Percentiles rank a stretch among this genome's conserved stretches.
phyloP scores from a whole-genome alignment of 2,888 invertebrate species.

The Caenorhabditis sp. region DNA sequence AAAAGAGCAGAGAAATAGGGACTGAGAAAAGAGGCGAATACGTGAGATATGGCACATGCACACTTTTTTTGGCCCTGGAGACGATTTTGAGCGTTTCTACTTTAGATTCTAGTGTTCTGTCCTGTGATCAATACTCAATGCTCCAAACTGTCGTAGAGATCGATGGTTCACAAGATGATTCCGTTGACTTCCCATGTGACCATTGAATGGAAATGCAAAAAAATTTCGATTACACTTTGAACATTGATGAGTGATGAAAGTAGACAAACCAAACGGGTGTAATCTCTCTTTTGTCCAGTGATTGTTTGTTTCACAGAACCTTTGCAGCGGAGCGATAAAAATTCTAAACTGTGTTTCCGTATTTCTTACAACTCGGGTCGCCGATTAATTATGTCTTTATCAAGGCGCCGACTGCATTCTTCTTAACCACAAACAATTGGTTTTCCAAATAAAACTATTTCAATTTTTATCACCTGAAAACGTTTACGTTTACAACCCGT shows the following conservation, averaged over 20 bases:
- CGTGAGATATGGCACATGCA: conserved; percentile 33
- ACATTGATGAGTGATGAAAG: conserved; percentile 37
- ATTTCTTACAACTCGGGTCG: conserved; percentile 8
- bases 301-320: conserved; percentile 30
- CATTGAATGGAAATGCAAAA: too few species aligned
- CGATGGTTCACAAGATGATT: background rate
- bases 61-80: too few species aligned
- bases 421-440: conserved; percentile 33
- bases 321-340: background rate
- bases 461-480: conserved; percentile 20
- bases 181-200: background rate
- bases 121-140: too few species aligned
- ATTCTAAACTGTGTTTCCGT: background rate
- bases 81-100: too few species aligned
- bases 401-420: conserved; percentile 5
- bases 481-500: conserved; percentile 1
- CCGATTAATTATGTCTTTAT: conserved; percentile 36
- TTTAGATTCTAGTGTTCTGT: too few species aligned
- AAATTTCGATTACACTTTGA: conserved; percentile 35
- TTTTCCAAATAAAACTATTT: conserved; percentile 18
- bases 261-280: conserved; percentile 32
- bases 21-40: conserved; percentile 22
- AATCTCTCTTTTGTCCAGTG: conserved; percentile 28
- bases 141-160: background rate
- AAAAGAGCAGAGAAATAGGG: conserved; percentile 15